Conservation (phyloP, 1,140 invertebrate genomes). For the Drosophila insularis region DNA sequence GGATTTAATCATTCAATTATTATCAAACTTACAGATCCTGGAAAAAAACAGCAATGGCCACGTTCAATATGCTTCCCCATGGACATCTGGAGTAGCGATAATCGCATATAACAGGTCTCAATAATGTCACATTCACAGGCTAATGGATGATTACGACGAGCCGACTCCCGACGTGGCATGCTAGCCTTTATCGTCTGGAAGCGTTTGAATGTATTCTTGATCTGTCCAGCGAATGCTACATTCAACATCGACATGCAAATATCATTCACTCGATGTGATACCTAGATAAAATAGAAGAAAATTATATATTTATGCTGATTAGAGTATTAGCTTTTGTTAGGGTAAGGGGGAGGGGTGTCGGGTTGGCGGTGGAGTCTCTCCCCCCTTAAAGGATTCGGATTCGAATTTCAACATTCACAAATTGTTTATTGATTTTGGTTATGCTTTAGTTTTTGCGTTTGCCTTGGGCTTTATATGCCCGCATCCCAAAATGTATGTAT, state of each 20-base stretch:
- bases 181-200: conserved; percentile 94
- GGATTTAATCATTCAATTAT: background rate
- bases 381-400: background rate
- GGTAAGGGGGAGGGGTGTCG: background rate
- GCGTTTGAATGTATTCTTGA: conserved; percentile 90
- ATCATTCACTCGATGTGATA: conserved; percentile 89
- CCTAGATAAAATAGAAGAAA: conserved; percentile 83
- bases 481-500: conserved; percentile 36
- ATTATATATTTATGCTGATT: background rate
- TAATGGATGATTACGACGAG: conserved; percentile 91
- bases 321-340: background rate
- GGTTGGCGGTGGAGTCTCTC: no score
- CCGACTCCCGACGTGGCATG: conserved; percentile 94
- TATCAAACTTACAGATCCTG: conserved; percentile 88
- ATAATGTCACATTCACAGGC: conserved; percentile 94
- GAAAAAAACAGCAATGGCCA: conserved; percentile 94
- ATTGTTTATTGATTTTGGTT: conserved; percentile 18
- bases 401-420: conserved; percentile 28
- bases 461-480: conserved; percentile 18
- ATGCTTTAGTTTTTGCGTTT: conserved; percentile 7
- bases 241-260: conserved; percentile 90
- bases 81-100: conserved; percentile 93
- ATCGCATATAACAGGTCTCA: conserved; percentile 93
- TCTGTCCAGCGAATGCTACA: conserved; percentile 90
- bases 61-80: conserved; percentile 96